Evolutionary conservation across 37 sponge, comb jelly and placozoan species (phyloP), one percentile per base, ranked within the genome.

Genomic region (Diacarnus erythraeanus): DNA sequence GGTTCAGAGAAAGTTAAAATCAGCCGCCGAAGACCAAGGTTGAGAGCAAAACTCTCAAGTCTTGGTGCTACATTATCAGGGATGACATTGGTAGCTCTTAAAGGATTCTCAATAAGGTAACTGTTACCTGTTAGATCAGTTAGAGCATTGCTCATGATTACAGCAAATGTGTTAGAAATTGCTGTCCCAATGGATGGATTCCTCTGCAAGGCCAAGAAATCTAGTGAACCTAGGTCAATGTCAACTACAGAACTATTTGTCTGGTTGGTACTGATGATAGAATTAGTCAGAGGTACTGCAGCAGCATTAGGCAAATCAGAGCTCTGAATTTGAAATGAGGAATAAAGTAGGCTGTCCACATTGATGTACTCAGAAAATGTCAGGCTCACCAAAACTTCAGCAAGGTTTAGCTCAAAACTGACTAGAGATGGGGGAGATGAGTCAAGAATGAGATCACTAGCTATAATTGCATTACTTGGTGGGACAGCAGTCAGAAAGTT

Each of bases 361-460:
- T 93, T 75, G 57, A 96, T 66, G 39, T 80, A 88, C 65, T 96
- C 97, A 33, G 88, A 89, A 75, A 96, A 96, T 20, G 91, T 93
- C 33, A 96, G 83, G 35, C 80, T 74, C 2, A 87, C 39, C 0
- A 63, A 71, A 0, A 70, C 34, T 27, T 88, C 73, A 30, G 93
- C 80, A 27, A 96, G 72, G 61, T 93, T 84, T 4, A 96, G 77
- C 22, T 59, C 57, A 61, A 90, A 92, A 20, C 43, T 40, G 21
- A 42, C 38, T 6, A 96, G 56, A 9, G 8, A 30, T 22, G 97
- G 97, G 38, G 91, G 57, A 58, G 81, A 74, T 5, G 64, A 60
- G 58, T 96, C 97, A 20, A 27, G 67, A 47, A 74, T 85, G 2
- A 90, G 80, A 59, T 72, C 69, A 0, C 5, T 12, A 54, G 90